phyloP scores from a whole-genome alignment of 2,888 invertebrate genomes.

The Pseudanteris insignis region DNA sequence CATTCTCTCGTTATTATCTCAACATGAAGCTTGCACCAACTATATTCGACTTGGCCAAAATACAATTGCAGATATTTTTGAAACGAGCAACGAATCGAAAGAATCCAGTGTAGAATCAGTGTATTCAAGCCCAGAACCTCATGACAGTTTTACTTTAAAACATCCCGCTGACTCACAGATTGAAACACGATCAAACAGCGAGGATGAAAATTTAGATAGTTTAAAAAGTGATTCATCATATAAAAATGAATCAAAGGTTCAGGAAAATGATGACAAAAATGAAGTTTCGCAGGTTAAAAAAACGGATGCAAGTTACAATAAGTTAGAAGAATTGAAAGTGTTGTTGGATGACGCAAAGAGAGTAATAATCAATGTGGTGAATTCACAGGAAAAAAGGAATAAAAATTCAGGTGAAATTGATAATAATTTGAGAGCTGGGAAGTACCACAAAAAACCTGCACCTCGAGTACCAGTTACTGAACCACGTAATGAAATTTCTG shows the following conservation, averaged over 20 bases:
- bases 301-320: too few relatives aligned
- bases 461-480: constrained; percentile 62
- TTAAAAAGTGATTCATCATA: too few relatives aligned
- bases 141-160: constrained; percentile 43
- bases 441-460: constrained; percentile 69
- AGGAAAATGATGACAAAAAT: neutral
- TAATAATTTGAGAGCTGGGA: constrained; percentile 63
- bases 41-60: constrained; percentile 4
- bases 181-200: too few relatives aligned
- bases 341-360: constrained; percentile 51
- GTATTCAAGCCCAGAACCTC: constrained; percentile 25
- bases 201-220: too few relatives aligned
- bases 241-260: too few relatives aligned
- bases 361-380: constrained; percentile 53
- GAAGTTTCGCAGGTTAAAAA: too few relatives aligned
- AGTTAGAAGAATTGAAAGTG: neutral
- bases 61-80: too few relatives aligned
- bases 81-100: constrained; percentile 2
- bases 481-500: constrained; percentile 38
- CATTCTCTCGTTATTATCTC: constrained; percentile 54
- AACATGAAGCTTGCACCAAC: constrained; percentile 42
- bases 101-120: constrained; percentile 21
- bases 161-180: too few relatives aligned
- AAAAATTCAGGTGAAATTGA: neutral
- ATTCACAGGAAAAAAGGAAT: constrained; percentile 47